These are phyloP conservation scores for Ophonus ardosiacus DNA, from an alignment of 2,888 invertebrate genomes.

Conservation along the genomic window DNA sequence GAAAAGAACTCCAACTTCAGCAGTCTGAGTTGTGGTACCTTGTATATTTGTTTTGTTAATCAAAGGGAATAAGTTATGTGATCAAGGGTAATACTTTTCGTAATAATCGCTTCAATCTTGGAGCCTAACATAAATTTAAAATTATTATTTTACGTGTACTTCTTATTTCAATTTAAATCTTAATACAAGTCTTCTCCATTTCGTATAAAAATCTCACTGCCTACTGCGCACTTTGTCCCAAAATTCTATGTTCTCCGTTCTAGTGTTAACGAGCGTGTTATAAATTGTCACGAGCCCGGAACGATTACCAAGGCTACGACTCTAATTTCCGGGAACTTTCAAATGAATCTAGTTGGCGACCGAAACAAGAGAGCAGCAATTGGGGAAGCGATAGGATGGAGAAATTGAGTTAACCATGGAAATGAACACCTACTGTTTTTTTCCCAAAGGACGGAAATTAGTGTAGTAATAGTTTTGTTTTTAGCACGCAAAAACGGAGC, in stretches of 20 bases:
- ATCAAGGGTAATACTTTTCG: too few species aligned
- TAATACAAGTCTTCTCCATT: too few species aligned
- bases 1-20: too few species aligned
- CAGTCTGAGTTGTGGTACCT: too few species aligned
- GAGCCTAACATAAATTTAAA: too few species aligned
- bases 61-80: too few species aligned
- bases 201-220: too few species aligned
- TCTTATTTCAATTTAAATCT: too few species aligned
- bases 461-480: not conserved
- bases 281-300: slow-evolving; percentile 4
- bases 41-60: too few species aligned
- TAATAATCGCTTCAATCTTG: too few species aligned
- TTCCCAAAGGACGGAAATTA: not conserved
- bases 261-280: slow-evolving; percentile 5
- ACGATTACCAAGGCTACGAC: not conserved
- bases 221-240: not conserved
- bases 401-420: slow-evolving; percentile 8
- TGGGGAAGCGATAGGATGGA: not conserved
- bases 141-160: too few species aligned
- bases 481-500: not conserved
- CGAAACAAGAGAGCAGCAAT: not conserved
- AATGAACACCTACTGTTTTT: slow-evolving; percentile 1
- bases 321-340: slow-evolving; percentile 37
- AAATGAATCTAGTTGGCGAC: slow-evolving; percentile 32
- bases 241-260: not conserved